Base-by-base conservation (phyloP, 2,113 vertebrate species). In the Lamprologus ornatipinnis region DNA sequence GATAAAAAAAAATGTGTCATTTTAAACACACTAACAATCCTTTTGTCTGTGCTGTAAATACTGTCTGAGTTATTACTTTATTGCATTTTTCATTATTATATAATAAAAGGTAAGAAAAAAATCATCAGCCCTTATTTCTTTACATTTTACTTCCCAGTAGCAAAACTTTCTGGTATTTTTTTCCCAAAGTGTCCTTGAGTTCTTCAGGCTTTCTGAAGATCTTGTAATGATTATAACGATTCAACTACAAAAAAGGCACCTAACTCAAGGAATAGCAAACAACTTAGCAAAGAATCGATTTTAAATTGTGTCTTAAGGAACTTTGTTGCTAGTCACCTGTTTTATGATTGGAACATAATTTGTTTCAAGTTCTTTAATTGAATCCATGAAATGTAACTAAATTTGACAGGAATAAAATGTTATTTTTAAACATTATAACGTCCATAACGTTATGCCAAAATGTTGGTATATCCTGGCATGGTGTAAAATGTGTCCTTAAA, bases 271-370 rank as follows among this genome's bases (percentile, higher is more conserved):
- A 23, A 42, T 42, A 15, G 3, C 33, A 65, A 35, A 42, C 37
- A 15, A 23, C 65, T 70, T 42, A 2, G 65, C 37, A 42, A 42
- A 70, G 0, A 26, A 42, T 0, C 0, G 0, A 0, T 70, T 70
- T 70, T 70, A 70, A 42, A 70, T 70, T 70, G n/a, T 40, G 13
- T 70, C 37, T 23, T 70, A 4, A 7, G 37, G 37, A 2, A 70
- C 21, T 45, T 45, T 73, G 4, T 45, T 73, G 5, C 13, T 45
- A 26, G 68, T 15, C 5, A 9, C 12, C 35, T 42, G 35, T 42
- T 40, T 70, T 70, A 63, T 63, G 58, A 70, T 23, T 70, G 5
- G 35, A 23, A 23, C 65, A 40, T 40, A 70, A 42, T 42, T 70
- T 70, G 12, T 70, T 42, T 21, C 35, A 42, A 70, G 12, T 70